phyloP scores from a whole-genome alignment of 2,888 invertebrate species.

The Ennomos quercinarius region DNA sequence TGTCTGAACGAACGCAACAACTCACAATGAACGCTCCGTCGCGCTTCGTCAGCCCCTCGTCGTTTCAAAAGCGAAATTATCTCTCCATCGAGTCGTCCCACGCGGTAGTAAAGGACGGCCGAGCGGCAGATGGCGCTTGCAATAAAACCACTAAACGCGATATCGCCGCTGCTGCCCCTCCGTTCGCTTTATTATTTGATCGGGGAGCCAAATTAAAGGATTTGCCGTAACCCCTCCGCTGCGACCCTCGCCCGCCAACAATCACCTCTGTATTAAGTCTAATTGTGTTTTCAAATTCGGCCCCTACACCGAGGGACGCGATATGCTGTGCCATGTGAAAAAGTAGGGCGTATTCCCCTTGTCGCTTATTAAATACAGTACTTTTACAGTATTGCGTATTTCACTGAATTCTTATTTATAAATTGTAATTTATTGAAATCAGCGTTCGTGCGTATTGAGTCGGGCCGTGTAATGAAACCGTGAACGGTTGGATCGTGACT shows the following conservation, averaged over 20 bases:
- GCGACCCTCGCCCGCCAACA: constrained; percentile 81
- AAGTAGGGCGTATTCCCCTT: constrained; percentile 76
- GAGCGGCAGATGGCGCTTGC: constrained; percentile 84
- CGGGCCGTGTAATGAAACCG: constrained; percentile 61
- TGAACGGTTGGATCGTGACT: constrained; percentile 65
- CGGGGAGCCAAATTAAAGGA: constrained; percentile 86
- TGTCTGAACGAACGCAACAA: constrained; percentile 76
- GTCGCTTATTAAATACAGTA: constrained; percentile 71
- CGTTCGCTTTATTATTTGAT: constrained; percentile 84
- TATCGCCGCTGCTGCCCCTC: constrained; percentile 78
- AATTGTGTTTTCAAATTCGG: constrained; percentile 85
- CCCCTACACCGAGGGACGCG: constrained; percentile 74
- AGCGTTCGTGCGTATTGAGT: constrained; percentile 59
- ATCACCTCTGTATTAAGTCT: constrained; percentile 86
- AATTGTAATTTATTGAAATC: constrained; percentile 50
- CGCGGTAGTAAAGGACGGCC: constrained; percentile 52
- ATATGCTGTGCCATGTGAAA: constrained; percentile 73
- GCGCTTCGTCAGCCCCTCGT: constrained; percentile 59
- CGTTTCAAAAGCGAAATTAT: constrained; percentile 80
- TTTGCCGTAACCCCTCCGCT: constrained; percentile 79
- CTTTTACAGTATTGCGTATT: constrained; percentile 57
- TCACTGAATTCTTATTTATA: constrained; percentile 50
- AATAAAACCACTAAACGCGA: constrained; percentile 86
- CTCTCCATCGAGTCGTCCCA: constrained; percentile 71
- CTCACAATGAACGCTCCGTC: constrained; percentile 70